Percentiles rank a stretch among this genome's conserved stretches.
These are phyloP conservation scores for Cyanoramphus novaezelandiae DNA, from an alignment of 2,113 vertebrate species.

Conservation along the genomic window DNA sequence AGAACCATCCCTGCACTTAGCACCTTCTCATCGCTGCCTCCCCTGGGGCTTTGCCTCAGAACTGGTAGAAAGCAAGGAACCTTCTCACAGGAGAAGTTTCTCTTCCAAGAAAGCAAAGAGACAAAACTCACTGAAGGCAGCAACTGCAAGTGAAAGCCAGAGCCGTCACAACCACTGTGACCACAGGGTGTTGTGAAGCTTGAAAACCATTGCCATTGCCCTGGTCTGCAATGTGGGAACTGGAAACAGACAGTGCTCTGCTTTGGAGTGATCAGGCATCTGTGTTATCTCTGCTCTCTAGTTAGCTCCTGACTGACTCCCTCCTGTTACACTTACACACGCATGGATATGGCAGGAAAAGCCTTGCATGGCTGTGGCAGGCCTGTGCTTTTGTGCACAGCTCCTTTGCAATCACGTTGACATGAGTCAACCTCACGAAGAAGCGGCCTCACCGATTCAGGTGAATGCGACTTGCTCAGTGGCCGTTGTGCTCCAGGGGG, in stretches of 20 bases:
- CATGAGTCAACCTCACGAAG: background rate
- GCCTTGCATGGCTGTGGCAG: background rate
- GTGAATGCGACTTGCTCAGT: background rate
- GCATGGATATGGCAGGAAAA: too few relatives aligned
- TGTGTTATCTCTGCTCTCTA: background rate
- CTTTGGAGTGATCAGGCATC: background rate
- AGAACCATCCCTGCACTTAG: background rate
- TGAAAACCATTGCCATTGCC: background rate
- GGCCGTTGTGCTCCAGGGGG: background rate
- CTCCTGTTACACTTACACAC: background rate
- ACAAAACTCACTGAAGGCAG: background rate
- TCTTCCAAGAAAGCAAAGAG: background rate
- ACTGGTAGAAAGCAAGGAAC: background rate
- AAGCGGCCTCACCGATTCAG: fast-evolving
- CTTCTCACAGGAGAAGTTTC: background rate
- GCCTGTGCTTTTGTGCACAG: background rate
- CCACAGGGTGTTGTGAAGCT: background rate
- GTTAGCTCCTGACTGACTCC: background rate
- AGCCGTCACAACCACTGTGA: background rate
- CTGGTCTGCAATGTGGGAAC: background rate
- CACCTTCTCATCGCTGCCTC: background rate
- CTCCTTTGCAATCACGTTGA: background rate
- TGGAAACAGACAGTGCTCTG: background rate
- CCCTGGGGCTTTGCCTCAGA: background rate
- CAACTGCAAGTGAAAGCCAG: background rate